Evolutionary conservation across 2,888 invertebrate species (phyloP), one percentile per base, ranked within the genome.

Genomic region (Ornithoptera priamus): DNA sequence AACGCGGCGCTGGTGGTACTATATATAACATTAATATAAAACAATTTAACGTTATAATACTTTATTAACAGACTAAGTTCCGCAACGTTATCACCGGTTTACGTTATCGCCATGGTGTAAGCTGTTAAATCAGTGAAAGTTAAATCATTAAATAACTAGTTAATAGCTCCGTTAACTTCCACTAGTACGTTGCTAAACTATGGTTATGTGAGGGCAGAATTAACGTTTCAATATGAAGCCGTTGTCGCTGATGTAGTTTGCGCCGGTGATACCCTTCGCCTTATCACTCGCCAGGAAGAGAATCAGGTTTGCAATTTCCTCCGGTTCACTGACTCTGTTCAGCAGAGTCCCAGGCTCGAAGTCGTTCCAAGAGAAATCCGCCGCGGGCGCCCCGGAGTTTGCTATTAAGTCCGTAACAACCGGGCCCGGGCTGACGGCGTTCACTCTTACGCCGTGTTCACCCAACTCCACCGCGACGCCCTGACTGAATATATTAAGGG

Each of bases 391-490:
- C 24, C 66, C 67, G 1, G 66, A 97, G 82, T 93, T 93, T 0
- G 72, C 69, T 5, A 73, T 18, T 30, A 82, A 76, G 46, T 81
- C 78, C 0, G 86, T 84, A 18, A 61, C 95, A 0, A 95, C 93
- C 0, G 96, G 96, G 7, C 96, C 97, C 22, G 96, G 97, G 78
- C 94, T 95, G 0, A 96, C 94, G 61, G 93, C 88, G 81, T 96
- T 96, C 0, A 96, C 96, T 67, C 96, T 86, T 0, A 96, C 94
- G 0, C 83, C 90, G 73, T 92, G 88, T 1, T 83, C 71, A 65
- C 93, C 94, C 20, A 95, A 81, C 75, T 95, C 96, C 57, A 96
- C 81, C 3, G 97, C 96, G 7, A 94, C 86, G 78, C 95, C 95
- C 72, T 93, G 86, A 0, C 96, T 96, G 72, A 97, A 93, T 77